These are phyloP conservation scores for Urosaurus nigricauda DNA, from an alignment of 2,797 vertebrate genomes.

Conservation along the genomic window DNA sequence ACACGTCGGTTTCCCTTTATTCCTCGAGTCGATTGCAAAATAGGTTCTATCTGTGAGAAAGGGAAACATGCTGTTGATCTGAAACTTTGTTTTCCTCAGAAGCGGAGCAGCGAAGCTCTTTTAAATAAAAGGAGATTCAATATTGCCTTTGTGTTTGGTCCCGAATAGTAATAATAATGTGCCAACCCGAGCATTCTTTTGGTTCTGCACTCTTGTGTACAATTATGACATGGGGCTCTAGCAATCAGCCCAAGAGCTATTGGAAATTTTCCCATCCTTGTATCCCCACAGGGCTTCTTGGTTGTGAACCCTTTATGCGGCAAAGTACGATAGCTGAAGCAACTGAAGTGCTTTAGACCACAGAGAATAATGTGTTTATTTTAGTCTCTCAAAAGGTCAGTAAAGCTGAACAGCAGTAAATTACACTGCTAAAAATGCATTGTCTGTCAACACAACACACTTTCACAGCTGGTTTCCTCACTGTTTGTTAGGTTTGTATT, in stretches of 20 bases:
- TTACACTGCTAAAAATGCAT: conserved; percentile 71
- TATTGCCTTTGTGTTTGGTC: background rate
- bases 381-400: conserved; percentile 78
- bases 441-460: conserved; percentile 65
- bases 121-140: background rate
- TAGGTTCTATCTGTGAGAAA: background rate
- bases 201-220: conserved; percentile 19
- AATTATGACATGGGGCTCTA: conserved; percentile 23
- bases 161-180: conserved; percentile 47
- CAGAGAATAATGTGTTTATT: conserved; percentile 75
- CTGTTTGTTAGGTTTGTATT: conserved; percentile 59
- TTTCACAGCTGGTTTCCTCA: conserved; percentile 67
- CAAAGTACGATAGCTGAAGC: conserved; percentile 57
- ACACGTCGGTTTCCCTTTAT: background rate
- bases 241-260: conserved; percentile 49
- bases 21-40: background rate
- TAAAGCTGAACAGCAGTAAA: conserved; percentile 73
- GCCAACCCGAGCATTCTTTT: background rate
- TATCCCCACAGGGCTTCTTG: conserved; percentile 55
- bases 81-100: background rate
- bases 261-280: conserved; percentile 47
- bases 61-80: background rate
- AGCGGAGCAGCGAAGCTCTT: background rate
- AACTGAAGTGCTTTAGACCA: conserved; percentile 63
- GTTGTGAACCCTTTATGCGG: conserved; percentile 58